Evolutionary conservation across 2,797 vertebrate species (phyloP).

Genomic region (Pseudochromis fuscus): DNA sequence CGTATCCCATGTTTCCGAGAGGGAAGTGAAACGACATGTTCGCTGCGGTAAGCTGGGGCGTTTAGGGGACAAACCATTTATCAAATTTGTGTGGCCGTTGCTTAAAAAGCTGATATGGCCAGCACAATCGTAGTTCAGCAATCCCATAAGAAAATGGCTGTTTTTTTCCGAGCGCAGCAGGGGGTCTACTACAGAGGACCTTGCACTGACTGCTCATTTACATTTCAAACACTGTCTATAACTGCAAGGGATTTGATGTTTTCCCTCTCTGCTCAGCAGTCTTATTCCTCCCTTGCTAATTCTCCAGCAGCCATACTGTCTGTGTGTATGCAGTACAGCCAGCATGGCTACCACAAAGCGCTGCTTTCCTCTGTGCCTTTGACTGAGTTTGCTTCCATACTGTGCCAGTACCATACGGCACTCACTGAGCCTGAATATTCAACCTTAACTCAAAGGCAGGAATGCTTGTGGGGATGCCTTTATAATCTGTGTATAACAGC

Average conservation of each 20-base stretch:
- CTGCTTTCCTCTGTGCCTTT: constrained; percentile 69
- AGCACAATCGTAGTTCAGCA: constrained; percentile 55
- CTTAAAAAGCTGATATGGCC: constrained; percentile 60
- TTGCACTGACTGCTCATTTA: constrained; percentile 81
- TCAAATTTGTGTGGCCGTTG: constrained; percentile 53
- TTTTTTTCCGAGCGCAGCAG: constrained; percentile 67
- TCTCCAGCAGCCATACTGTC: constrained; percentile 78
- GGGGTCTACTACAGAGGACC: constrained; percentile 81
- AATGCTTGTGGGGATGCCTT: constrained; percentile 43
- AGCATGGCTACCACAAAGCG: constrained; percentile 77
- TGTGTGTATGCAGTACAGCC: constrained; percentile 69
- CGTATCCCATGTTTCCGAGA: constrained; percentile 5
- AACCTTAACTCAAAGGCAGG: constrained; percentile 63
- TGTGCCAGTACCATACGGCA: constrained; percentile 75
- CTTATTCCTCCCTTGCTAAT: constrained; percentile 79
- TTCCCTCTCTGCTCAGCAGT: constrained; percentile 78
- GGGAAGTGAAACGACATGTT: constrained; percentile 33
- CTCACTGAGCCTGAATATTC: constrained; percentile 53
- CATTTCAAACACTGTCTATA: constrained; percentile 85
- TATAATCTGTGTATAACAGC: constrained; percentile 15
- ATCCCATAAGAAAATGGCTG: constrained; percentile 75
- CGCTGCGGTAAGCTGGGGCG: constrained; percentile 13
- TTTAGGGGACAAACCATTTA: constrained; percentile 48
- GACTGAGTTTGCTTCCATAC: constrained; percentile 75
- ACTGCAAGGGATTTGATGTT: constrained; percentile 85